These are phyloP conservation scores for Hydrotaea diabolus DNA, from an alignment of 2,888 invertebrate genomes.

Conservation along the genomic window DNA sequence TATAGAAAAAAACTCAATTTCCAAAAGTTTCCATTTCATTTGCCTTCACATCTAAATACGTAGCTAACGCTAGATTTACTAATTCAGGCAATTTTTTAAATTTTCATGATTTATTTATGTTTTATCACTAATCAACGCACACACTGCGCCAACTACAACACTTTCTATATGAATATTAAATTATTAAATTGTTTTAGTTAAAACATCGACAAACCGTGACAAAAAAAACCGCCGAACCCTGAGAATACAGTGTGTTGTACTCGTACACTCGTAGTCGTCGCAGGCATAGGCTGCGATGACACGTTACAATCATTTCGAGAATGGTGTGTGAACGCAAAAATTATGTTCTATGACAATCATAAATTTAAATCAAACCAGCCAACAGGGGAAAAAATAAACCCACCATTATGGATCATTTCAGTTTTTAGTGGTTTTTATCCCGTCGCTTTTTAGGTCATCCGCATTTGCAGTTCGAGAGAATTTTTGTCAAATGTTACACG, in stretches of 20 bases:
- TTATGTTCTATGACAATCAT: constrained; percentile 9
- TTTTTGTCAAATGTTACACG: background rate
- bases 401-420: no score
- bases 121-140: background rate
- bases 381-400: no score
- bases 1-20: no score
- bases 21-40: background rate
- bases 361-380: constrained; percentile 16
- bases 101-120: constrained; percentile 14
- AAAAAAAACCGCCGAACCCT: constrained; percentile 5
- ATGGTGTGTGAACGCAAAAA: constrained; percentile 25
- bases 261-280: no score
- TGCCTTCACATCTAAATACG: no score
- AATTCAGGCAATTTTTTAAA: background rate
- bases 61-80: background rate
- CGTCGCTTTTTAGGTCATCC: constrained; percentile 7
- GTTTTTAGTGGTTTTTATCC: background rate
- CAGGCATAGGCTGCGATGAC: no score
- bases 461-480: background rate
- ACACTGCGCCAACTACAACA: no score
- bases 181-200: constrained; percentile 41
- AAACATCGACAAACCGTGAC: background rate
- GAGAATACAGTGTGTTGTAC: constrained; percentile 24
- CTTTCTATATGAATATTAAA: constrained; percentile 1
- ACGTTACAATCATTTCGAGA: background rate